Conservation (phyloP, 2,888 invertebrate species). For the Macroteleia sp. region DNA sequence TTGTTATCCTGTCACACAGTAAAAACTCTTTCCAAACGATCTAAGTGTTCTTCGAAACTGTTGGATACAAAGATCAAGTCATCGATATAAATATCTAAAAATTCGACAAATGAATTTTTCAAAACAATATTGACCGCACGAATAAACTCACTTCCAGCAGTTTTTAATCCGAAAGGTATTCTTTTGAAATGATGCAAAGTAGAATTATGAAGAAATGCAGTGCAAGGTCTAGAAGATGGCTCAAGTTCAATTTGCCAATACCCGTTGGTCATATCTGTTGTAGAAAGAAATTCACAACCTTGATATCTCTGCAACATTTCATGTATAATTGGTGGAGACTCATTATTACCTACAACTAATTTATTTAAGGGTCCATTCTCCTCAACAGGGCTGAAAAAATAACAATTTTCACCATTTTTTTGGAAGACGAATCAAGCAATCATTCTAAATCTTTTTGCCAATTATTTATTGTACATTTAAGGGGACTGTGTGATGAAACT, state of each 20-base stretch:
- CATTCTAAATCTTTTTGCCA: too few species aligned
- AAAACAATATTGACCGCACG: constrained; percentile 62
- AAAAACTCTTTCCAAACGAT: constrained; percentile 66
- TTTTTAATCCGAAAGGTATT: constrained; percentile 73
- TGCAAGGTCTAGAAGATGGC: constrained; percentile 57
- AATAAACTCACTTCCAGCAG: constrained; percentile 66
- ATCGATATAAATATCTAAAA: constrained; percentile 71
- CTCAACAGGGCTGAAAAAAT: too few species aligned
- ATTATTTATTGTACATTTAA: too few species aligned
- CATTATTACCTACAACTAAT: constrained; percentile 70
- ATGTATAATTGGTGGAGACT: constrained; percentile 62
- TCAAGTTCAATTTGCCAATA: constrained; percentile 70
- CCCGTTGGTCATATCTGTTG: constrained; percentile 67
- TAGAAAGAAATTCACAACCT: constrained; percentile 59
- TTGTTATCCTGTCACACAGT: constrained; percentile 33
- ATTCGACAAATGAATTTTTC: constrained; percentile 48
- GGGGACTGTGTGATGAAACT: too few species aligned
- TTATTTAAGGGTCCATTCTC: too few species aligned
- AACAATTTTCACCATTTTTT: too few species aligned
- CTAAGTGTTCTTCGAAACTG: constrained; percentile 66
- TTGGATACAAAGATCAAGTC: constrained; percentile 71
- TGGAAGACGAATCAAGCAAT: too few species aligned
- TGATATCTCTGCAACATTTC: constrained; percentile 68
- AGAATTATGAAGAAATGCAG: constrained; percentile 66
- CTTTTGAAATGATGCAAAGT: constrained; percentile 70